These are phyloP conservation scores for Entomyzon cyanotis DNA, from an alignment of 2,113 vertebrate species.

Conservation along the genomic window DNA sequence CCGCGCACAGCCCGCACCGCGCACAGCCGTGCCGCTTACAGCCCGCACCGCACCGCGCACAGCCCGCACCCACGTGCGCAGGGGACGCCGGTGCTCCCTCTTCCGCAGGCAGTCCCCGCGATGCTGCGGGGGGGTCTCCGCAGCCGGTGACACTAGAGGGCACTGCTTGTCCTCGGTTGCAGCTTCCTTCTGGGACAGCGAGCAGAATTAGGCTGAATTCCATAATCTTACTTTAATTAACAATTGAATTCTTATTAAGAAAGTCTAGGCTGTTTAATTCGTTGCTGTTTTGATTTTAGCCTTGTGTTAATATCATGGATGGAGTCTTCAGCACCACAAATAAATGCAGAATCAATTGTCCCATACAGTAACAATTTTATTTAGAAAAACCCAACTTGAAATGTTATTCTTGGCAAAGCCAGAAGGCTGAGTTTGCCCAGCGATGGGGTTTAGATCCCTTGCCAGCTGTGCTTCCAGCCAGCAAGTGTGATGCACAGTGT, in stretches of 20 bases:
- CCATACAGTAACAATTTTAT: constrained; percentile 33
- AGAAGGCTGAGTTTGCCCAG: constrained; percentile 75
- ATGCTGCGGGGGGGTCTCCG: constrained; percentile 44
- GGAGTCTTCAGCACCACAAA: constrained; percentile 62
- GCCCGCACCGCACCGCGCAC: no score
- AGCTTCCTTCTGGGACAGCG: constrained; percentile 68
- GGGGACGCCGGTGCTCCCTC: not conserved
- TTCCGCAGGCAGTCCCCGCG: not conserved
- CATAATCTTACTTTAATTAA: constrained; percentile 82
- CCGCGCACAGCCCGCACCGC: no score
- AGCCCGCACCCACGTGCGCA: not conserved
- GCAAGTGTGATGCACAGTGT: constrained; percentile 53
- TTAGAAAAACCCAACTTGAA: not conserved
- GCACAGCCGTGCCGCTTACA: no score
- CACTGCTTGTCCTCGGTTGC: constrained; percentile 94
- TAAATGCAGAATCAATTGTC: constrained; percentile 64
- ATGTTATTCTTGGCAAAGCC: constrained; percentile 77
- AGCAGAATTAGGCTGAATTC: constrained; percentile 75
- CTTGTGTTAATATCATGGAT: constrained; percentile 65
- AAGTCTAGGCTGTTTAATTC: constrained; percentile 49
- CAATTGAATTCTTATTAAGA: constrained; percentile 53
- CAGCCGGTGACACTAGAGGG: constrained; percentile 94
- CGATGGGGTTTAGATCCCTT: constrained; percentile 72
- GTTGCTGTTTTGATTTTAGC: constrained; percentile 63
- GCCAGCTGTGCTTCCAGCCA: constrained; percentile 76